Percentiles rank a stretch among this genome's conserved stretches.
Evolutionary conservation across 2,888 invertebrate genomes (phyloP).

Genomic region (Pomacea canaliculata): DNA sequence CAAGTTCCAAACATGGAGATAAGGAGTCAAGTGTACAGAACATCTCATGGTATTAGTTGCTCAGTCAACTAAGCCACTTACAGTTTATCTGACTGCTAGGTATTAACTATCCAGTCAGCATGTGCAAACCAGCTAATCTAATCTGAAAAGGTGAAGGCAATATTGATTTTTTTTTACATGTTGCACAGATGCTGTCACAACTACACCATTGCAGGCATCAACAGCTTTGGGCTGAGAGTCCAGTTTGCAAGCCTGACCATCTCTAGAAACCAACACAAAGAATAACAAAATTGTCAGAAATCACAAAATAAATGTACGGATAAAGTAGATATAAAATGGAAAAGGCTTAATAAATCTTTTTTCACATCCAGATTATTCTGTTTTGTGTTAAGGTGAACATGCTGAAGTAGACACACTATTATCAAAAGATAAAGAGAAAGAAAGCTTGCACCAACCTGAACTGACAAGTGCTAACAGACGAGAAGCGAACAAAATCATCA

Average conservation of each 20-base stretch:
- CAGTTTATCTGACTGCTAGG: no score
- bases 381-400: no score
- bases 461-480: constrained; percentile 72
- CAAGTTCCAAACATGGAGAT: no score
- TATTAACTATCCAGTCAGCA: no score
- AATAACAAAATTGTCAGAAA: background rate
- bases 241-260: constrained; percentile 72
- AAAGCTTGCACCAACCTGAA: constrained; percentile 71
- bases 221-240: constrained; percentile 92
- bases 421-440: no score
- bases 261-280: constrained; percentile 31
- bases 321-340: background rate
- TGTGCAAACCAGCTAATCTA: no score
- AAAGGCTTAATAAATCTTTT: background rate
- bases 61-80: no score
- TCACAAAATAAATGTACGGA: no score
- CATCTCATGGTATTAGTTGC: no score
- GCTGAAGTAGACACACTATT: no score
- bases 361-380: background rate
- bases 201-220: constrained; percentile 81
- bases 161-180: constrained; percentile 75
- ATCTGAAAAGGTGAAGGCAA: no score
- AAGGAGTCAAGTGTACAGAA: no score
- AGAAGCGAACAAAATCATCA: constrained; percentile 86
- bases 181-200: constrained; percentile 85